Base-by-base conservation (phyloP, 2,888 invertebrate species). In the Cepaea hortensis region DNA sequence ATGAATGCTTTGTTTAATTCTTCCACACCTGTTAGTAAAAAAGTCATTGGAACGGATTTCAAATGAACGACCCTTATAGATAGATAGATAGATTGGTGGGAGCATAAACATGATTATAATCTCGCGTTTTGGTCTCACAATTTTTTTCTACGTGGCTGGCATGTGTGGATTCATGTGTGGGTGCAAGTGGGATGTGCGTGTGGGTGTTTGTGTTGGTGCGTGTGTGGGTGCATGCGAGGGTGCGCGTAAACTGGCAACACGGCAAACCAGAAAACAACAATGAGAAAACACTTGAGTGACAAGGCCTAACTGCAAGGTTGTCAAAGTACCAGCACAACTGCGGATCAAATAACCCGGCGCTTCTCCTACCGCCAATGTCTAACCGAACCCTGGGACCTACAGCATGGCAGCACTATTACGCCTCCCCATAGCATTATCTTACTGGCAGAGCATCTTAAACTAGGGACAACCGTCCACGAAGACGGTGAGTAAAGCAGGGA, bases 401-500 rank as follows among this genome's bases (percentile, higher is more conserved):
- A 35, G 4, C 62, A 46, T 79, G 62, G 13, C 6, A 46, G 62
- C 79, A 79, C 62, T 79, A 46, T 35, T 79, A 79, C 35, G 62
- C 23, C 23, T 35, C 62, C 15, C 62, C 13, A 18, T 15, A 79
- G 62, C 79, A 79, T 62, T 79, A 62, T 23, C 23, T 35, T 79
- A 55, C 62, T 62, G 62, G 62, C 79, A 79, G 62, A 79, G 62
- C 23, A 79, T 62, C 79, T 79, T 23, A 79, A 79, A 79, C 79
- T 62, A 35, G 11, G 79, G 79, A 79, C 79, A 79, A 62, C 79
- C 79, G 35, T 79, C 62, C 62, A 46, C 62, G 83, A 86, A 72
- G 86, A 83, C 83, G 83, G 86, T 82, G 86, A 86, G 86, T 70
- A 86, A 86, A 86, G 86, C 86, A 76, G 86, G 86, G 68, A 76